Conservation (phyloP, 1,140 invertebrate species). For the Vanessa atalanta region DNA sequence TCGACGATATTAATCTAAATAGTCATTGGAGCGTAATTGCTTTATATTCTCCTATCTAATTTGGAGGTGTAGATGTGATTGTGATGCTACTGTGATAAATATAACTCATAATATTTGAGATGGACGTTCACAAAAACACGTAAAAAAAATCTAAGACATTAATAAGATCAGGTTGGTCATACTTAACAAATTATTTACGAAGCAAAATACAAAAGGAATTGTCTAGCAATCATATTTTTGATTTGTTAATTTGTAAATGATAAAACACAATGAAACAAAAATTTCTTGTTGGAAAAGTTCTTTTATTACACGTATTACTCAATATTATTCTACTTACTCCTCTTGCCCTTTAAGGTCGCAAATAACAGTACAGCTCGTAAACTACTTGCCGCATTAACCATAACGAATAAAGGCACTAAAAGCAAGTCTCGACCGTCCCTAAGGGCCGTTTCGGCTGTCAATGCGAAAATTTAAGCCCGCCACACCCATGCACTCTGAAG, state of each 20-base stretch:
- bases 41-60: conserved; percentile 41
- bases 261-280: neutral
- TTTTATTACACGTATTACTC: conserved; percentile 25
- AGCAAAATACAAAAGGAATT: neutral
- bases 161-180: neutral
- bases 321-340: conserved; percentile 14
- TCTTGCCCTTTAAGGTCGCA: conserved; percentile 56
- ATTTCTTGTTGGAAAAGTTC: neutral
- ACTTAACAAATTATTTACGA: neutral
- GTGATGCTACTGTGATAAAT: conserved; percentile 39
- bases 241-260: neutral
- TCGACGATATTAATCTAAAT: conserved; percentile 57
- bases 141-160: neutral
- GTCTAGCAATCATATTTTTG: neutral
- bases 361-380: conserved; percentile 74
- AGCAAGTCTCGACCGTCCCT: conserved; percentile 70
- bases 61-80: conserved; percentile 30
- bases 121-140: neutral
- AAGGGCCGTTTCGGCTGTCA: conserved; percentile 77
- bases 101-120: neutral
- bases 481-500: conserved; percentile 76
- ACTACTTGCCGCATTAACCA: conserved; percentile 76
- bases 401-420: conserved; percentile 79
- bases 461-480: conserved; percentile 77
- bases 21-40: conserved; percentile 35